Evolutionary conservation across 2,113 vertebrate genomes (phyloP).

Genomic region (Mesembrinibis cayennensis): DNA sequence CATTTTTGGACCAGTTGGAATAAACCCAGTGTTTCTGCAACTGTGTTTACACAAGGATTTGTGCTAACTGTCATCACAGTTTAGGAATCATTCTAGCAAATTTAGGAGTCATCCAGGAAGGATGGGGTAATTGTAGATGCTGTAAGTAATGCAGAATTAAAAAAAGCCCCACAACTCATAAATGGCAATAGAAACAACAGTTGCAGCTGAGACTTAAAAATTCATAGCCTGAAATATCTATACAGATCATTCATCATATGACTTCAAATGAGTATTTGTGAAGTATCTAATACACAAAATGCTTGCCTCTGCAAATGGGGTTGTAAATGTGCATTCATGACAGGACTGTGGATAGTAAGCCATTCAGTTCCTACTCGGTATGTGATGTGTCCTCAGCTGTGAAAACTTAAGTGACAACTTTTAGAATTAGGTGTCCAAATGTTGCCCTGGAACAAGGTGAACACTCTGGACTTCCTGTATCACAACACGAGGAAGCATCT

Average conservation of each 20-base stretch:
- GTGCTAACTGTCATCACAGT: background rate
- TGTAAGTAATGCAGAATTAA: background rate
- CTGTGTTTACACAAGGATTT: background rate
- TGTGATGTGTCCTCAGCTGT: background rate
- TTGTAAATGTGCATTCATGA: background rate
- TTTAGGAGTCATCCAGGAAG: background rate
- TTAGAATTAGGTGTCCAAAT: background rate
- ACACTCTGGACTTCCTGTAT: background rate
- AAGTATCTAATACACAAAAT: background rate
- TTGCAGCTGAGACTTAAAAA: background rate
- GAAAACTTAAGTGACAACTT: background rate
- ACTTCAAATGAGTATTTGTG: background rate
- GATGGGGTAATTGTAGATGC: background rate
- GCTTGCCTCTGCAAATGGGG: background rate
- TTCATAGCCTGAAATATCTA: background rate
- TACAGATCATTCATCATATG: background rate
- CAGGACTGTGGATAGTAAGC: background rate
- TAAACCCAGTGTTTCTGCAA: background rate
- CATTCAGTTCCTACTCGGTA: background rate
- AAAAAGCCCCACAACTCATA: background rate
- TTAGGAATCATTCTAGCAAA: background rate
- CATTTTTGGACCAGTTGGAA: background rate
- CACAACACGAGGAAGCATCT: background rate
- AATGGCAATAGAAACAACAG: background rate
- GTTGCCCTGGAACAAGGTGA: background rate